Percentiles rank a stretch among this genome's conserved stretches.
phyloP scores from a whole-genome alignment of 1,140 invertebrate species.

The Adoxophyes honmai region DNA sequence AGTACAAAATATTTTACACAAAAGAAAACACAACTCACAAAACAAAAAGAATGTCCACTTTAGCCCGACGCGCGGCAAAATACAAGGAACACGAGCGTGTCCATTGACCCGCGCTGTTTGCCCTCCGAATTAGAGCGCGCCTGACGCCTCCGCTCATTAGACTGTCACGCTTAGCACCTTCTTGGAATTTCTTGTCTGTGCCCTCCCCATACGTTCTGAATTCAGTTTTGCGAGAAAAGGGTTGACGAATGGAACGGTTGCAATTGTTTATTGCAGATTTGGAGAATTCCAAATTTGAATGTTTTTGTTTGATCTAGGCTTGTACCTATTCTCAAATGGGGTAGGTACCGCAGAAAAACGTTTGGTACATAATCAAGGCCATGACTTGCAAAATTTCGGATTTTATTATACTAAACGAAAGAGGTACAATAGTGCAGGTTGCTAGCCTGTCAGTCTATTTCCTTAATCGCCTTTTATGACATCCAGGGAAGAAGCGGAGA shows the following conservation, averaged over 20 bases:
- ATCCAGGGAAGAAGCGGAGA: no score
- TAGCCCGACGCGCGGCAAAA: neutral
- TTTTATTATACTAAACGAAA: no score
- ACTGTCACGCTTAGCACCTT: slow-evolving; percentile 38
- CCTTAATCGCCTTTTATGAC: no score
- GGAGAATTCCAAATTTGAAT: no score
- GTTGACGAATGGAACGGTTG: neutral
- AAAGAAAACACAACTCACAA: neutral
- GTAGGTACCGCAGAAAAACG: no score
- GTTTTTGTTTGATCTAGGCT: no score
- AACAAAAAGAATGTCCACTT: slow-evolving; percentile 3
- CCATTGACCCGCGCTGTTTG: slow-evolving; percentile 51
- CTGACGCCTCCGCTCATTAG: slow-evolving; percentile 42
- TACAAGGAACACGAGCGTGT: slow-evolving; percentile 17
- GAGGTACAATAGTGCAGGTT: no score
- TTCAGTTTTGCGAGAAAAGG: neutral
- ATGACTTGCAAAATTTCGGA: no score
- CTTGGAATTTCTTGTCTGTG: slow-evolving; percentile 25
- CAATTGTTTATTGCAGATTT: neutral
- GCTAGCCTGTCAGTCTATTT: no score
- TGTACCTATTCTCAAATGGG: no score
- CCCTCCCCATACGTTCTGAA: neutral
- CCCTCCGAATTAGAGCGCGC: slow-evolving; percentile 44
- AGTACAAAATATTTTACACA: no score
- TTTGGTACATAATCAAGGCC: no score